These are phyloP conservation scores for Elaphurus davidianus DNA, from an alignment of 2,113 vertebrate species.

Conservation along the genomic window DNA sequence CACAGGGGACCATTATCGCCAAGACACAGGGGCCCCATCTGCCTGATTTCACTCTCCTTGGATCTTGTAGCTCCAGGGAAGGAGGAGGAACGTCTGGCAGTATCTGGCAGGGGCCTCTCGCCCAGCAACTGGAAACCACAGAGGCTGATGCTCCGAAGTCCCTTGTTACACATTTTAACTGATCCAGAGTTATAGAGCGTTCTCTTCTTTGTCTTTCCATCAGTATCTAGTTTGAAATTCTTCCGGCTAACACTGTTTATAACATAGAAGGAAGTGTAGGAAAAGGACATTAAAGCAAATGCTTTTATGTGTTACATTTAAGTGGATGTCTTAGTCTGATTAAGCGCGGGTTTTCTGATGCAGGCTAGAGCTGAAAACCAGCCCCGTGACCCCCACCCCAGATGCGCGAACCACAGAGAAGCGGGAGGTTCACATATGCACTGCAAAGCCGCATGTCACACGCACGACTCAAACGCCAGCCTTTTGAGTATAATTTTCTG, in stretches of 20 bases:
- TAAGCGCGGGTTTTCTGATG: not conserved
- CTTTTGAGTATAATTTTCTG: not conserved
- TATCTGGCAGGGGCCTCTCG: not conserved
- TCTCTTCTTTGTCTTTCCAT: not conserved
- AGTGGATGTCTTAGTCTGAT: not conserved
- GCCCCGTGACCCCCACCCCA: accelerated
- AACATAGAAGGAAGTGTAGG: not conserved
- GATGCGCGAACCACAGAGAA: not conserved
- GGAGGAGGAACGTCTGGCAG: not conserved
- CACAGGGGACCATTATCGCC: not conserved
- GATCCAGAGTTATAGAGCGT: not conserved
- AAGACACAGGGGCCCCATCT: not conserved
- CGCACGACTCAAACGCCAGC: not conserved
- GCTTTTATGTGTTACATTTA: not conserved
- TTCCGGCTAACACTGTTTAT: not conserved
- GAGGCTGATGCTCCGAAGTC: not conserved
- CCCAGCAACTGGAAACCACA: not conserved
- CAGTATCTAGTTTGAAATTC: not conserved
- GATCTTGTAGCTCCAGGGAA: not conserved
- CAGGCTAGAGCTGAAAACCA: not conserved
- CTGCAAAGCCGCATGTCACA: not conserved
- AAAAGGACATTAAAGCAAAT: not conserved
- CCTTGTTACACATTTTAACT: not conserved
- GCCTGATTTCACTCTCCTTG: not conserved
- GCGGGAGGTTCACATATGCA: too few species aligned